Evolutionary conservation across 1,140 invertebrate genomes (phyloP).

Genomic region (Apis mellifera): Amel_HAv3.1 CM009931.2:22350501-22351000

Average conservation of each 20-base stretch:
- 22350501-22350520: constrained; percentile 69
- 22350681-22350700: constrained; percentile 57
- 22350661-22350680: constrained; percentile 71
- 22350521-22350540: constrained; percentile 78
- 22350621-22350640: constrained; percentile 35
- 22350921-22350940: background rate
- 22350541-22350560: constrained; percentile 79
- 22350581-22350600: constrained; percentile 59
- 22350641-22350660: constrained; percentile 69
- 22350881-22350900: too few relatives aligned
- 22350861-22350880: too few relatives aligned
- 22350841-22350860: too few relatives aligned
- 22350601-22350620: constrained; percentile 49
- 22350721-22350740: constrained; percentile 1
- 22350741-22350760: background rate
- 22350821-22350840: too few relatives aligned
- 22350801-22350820: too few relatives aligned
- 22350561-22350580: constrained; percentile 66
- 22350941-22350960: too few relatives aligned
- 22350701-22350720: constrained; percentile 54
- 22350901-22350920: too few relatives aligned
- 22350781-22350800: too few relatives aligned
- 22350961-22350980: too few relatives aligned
- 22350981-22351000: too few relatives aligned
- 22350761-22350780: too few relatives aligned